Evolutionary conservation across 2,888 invertebrate species (phyloP), one percentile per base, ranked within the genome.

Genomic region (Eupithecia pulchellata): DNA sequence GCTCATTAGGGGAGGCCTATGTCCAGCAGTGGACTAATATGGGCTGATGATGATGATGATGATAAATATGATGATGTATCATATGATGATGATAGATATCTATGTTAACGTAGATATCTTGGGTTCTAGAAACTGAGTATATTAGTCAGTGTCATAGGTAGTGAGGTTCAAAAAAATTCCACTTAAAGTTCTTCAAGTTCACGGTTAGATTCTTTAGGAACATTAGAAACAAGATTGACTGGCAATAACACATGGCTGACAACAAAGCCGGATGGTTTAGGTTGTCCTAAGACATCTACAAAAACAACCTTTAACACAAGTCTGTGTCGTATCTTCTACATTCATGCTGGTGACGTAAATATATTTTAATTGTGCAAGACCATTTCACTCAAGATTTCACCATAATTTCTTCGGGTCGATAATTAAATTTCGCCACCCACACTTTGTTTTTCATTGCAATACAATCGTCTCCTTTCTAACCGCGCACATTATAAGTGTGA

Each of bases 381-480:
- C 17, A 34, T 65, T 55, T 69, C 57, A 39, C 69, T 32, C 5
- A 60, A 6, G 32, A 47, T 71, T 60, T 64, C 64, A 64, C 55
- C 52, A 64, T 77, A 81, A 81, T 80, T 83, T 82, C 83, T 76
- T 80, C 79, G 77, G 78, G 80, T 83, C 82, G 79, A 83, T 79
- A 81, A 78, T 78, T 78, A 73, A 78, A 84, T 83, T 82, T 78
- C 76, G 77, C 86, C 90, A 84, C 91, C 92, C 90, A 92, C 92
- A 81, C 83, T 84, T 77, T 81, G 86, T 89, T 90, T 86, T 82
- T 84, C 80, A 84, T 86, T 78, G 83, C 85, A 87, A 84, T 86
- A 89, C 89, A 91, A 91, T 91, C 91, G 89, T 86, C 89, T 89
- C 92, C 91, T 93, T 93, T 93, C 93, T 93, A 93, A 93, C 91